Conservation (phyloP, 2,113 vertebrate species). For the Phalacrocorax carbo region DNA sequence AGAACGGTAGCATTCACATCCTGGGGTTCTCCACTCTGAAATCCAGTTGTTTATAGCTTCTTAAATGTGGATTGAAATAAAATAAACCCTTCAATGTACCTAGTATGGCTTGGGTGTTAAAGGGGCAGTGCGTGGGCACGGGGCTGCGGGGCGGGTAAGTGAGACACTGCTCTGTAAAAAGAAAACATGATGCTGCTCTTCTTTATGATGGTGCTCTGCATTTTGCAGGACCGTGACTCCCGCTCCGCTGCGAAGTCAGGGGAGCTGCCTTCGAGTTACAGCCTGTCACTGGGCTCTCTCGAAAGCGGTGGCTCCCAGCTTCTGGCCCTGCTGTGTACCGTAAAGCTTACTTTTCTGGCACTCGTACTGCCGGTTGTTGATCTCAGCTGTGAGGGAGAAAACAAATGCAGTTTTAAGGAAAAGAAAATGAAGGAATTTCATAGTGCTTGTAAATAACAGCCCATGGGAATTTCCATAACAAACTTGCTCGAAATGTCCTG, state of each 20-base stretch:
- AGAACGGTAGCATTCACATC: neutral
- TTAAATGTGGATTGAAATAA: neutral
- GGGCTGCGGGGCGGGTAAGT: neutral
- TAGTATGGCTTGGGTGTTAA: neutral
- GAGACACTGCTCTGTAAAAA: neutral
- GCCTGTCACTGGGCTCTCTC: neutral
- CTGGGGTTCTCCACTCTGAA: neutral
- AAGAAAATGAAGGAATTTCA: neutral
- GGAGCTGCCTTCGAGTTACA: neutral
- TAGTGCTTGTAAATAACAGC: neutral
- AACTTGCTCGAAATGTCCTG: neutral
- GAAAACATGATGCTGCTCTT: accelerated
- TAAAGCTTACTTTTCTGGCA: neutral
- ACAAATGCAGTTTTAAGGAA: neutral
- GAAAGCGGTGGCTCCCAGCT: neutral
- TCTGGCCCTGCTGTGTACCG: accelerated
- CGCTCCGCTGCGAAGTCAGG: neutral
- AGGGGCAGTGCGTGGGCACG: accelerated
- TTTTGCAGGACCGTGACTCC: neutral
- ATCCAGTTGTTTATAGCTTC: neutral
- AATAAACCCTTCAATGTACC: neutral
- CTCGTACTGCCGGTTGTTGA: neutral
- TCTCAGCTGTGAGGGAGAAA: neutral
- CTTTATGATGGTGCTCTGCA: neutral
- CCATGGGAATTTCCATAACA: neutral